A percentile compares a stretch with the other conserved stretches of the same genome.
Evolutionary conservation across 2,113 vertebrate genomes (phyloP).

Genomic region (Aegypius monachus): DNA sequence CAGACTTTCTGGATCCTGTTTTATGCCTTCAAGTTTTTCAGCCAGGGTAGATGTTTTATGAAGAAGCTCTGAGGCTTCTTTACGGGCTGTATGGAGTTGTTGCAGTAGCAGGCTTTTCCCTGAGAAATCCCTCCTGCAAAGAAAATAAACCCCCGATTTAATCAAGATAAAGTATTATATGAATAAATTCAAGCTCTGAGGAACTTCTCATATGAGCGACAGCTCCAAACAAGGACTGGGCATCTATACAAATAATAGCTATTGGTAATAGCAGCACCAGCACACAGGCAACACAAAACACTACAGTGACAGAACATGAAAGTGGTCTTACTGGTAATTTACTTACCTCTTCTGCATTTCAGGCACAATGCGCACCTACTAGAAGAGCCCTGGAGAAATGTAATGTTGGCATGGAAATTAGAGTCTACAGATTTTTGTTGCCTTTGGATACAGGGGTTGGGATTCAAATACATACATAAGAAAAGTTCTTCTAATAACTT

Average conservation of each 20-base stretch:
- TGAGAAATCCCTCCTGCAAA: constrained; percentile 40
- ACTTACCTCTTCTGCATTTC: not conserved
- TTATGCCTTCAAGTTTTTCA: not conserved
- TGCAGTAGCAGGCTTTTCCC: constrained; percentile 41
- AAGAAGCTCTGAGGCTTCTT: not conserved
- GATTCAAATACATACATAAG: not conserved
- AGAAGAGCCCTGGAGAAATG: not conserved
- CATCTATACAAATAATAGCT: not conserved
- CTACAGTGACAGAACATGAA: not conserved
- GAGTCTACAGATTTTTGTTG: not conserved
- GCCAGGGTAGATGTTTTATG: not conserved
- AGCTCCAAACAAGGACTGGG: not conserved
- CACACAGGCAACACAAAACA: not conserved
- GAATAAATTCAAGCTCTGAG: not conserved
- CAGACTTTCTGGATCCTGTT: not conserved
- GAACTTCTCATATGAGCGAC: not conserved
- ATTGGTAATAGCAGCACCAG: not conserved
- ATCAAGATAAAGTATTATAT: not conserved
- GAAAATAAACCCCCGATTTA: not conserved
- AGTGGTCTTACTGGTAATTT: not conserved
- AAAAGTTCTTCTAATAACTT: not conserved
- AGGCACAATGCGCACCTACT: not conserved
- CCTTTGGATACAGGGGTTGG: not conserved
- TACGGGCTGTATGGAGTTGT: not conserved
- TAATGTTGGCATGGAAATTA: not conserved